Evolutionary conservation across 2,797 vertebrate genomes (phyloP).

Genomic region (Anomalospiza imberbis): DNA sequence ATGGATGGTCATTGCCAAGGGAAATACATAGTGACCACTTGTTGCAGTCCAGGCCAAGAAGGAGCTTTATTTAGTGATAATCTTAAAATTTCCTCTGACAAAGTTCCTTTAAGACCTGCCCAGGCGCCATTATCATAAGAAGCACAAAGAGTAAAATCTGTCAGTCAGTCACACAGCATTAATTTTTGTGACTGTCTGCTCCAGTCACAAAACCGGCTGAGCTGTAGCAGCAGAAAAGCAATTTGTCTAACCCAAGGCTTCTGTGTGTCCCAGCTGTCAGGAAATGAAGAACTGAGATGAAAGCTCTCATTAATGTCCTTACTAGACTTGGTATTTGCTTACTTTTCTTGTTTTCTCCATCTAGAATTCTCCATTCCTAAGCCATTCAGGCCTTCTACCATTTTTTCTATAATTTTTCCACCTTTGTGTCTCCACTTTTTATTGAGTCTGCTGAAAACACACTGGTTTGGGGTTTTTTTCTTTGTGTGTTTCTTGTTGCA

Average conservation of each 20-base stretch:
- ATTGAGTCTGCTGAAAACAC: neutral
- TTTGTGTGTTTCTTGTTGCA: neutral
- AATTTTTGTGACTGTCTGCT: neutral
- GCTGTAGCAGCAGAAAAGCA: neutral
- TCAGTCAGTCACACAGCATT: neutral
- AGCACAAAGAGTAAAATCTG: neutral
- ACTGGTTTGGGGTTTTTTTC: neutral
- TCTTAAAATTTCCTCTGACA: neutral
- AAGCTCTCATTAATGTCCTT: neutral
- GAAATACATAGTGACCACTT: fast-evolving
- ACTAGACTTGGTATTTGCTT: neutral
- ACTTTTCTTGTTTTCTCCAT: neutral
- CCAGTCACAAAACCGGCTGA: neutral
- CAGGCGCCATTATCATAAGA: neutral
- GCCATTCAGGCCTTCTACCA: neutral
- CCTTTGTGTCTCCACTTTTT: neutral
- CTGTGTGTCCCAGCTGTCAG: neutral
- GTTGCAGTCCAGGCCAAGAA: neutral
- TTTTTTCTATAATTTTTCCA: neutral
- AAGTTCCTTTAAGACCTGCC: neutral
- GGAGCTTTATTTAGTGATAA: neutral
- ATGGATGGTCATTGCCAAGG: neutral
- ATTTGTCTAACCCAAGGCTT: neutral
- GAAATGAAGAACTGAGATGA: neutral
- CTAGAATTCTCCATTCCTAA: neutral